Base-by-base conservation (phyloP, 2,797 vertebrate species). In the Choloepus didactylus region DNA sequence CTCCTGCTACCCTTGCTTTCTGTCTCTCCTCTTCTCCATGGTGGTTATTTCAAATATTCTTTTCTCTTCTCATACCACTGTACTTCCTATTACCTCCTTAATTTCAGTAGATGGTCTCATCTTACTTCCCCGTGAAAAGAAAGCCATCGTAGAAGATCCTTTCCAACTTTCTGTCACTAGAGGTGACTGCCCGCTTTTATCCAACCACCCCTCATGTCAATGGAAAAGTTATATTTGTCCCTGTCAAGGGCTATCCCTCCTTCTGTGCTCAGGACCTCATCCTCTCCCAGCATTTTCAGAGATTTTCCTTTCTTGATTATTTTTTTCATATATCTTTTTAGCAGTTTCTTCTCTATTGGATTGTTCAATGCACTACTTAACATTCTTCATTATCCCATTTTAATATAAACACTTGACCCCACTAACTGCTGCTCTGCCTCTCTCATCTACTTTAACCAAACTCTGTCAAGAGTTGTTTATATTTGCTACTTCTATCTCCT, bases 161-260 rank as follows among this genome's bases (percentile, higher is more conserved):
- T 79, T 59, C 41, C 14, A 49, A 46, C n/a, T 64, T 84, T 73
- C 73, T 29, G 35, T 70, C 31, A 41, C 69, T 69, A 9, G 54
- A 3, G 19, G 44, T 54, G 81, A 81, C 14, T 0, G 6, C 31
- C 29, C 29, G 44, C 14, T 60, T 80, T 38, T 18, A 46, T 3
- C 6, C 6, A 51, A 73, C 49, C 46, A 23, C 35, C 41, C 19
- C 6, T 41, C 9, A 8, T 35, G 25, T 18, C 16, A 16, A 16
- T 1, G 38, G 16, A 18, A 9, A 49, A 4, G 51, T 54, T 19
- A 16, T 10, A 19, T 62, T 44, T 69, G n/a, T 38, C 41, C 80
- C 51, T 5, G 1, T 5, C 59, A 5, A 18, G 66, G 29, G 9
- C 0, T 0, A 19, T 21, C 75, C 19, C 7, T 56, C 46, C 49